These are phyloP conservation scores for Osedax fenrisi DNA, from an alignment of 2,888 invertebrate species.

Conservation along the genomic window DNA sequence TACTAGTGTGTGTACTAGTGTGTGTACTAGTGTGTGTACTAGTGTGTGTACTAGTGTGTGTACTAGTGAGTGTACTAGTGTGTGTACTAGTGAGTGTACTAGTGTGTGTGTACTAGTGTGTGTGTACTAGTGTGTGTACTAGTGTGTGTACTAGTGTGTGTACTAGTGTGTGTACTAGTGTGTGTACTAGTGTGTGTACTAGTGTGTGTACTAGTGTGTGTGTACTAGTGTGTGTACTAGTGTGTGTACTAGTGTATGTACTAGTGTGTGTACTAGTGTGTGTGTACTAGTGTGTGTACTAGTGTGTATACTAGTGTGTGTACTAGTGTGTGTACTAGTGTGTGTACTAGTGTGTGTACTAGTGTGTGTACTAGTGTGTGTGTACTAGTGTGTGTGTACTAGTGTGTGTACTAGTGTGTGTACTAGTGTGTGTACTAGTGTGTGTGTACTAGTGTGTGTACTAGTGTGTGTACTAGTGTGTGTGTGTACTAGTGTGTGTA, in stretches of 20 bases:
- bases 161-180: neutral
- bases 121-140: neutral
- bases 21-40: neutral
- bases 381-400: neutral
- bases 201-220: neutral
- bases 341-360: neutral
- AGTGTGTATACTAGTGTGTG: neutral
- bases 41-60: neutral
- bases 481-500: neutral
- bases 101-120: neutral
- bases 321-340: neutral
- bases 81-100: neutral
- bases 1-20: neutral
- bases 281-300: neutral
- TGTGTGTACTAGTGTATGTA: neutral
- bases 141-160: neutral
- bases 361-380: neutral
- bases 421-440: neutral
- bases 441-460: neutral
- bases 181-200: neutral
- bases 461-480: neutral
- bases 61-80: neutral
- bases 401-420: neutral
- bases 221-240: neutral
- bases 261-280: neutral